Evolutionary conservation across 1,140 invertebrate genomes (phyloP).

Genomic region (Maconellicoccus hirsutus): DNA sequence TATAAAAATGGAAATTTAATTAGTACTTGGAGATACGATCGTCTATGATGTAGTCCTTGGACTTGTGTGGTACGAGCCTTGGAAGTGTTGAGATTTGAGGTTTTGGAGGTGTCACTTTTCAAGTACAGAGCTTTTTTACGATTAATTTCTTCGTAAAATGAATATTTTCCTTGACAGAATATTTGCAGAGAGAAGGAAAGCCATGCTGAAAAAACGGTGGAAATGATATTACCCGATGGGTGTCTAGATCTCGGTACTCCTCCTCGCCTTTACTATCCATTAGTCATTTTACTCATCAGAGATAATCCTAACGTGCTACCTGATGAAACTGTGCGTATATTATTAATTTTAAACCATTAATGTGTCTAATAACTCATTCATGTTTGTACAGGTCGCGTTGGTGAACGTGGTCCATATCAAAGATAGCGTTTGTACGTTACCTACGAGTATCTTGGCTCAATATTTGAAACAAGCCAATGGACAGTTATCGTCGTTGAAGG

Average conservation of each 20-base stretch:
- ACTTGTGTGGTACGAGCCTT: no score
- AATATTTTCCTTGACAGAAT: slow-evolving; percentile 26
- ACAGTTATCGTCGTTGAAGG: slow-evolving; percentile 65
- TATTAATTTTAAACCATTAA: background rate
- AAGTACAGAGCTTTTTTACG: no score
- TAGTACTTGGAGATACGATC: no score
- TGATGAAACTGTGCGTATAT: slow-evolving; percentile 55
- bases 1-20: no score
- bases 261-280: slow-evolving; percentile 56
- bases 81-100: no score
- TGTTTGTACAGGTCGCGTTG: slow-evolving; percentile 50
- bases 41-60: no score
- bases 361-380: background rate
- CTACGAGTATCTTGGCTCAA: slow-evolving; percentile 63
- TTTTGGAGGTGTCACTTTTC: no score
- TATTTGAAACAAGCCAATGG: slow-evolving; percentile 71
- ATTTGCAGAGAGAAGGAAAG: slow-evolving; percentile 36
- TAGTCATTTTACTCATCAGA: slow-evolving; percentile 57
- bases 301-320: slow-evolving; percentile 51
- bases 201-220: slow-evolving; percentile 51
- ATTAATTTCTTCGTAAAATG: no score
- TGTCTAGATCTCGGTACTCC: slow-evolving; percentile 54
- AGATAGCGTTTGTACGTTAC: slow-evolving; percentile 59
- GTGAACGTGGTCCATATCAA: slow-evolving; percentile 68
- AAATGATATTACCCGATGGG: slow-evolving; percentile 46